Evolutionary conservation across 2,113 vertebrate genomes (phyloP), one percentile per base, ranked within the genome.

Genomic region (Mandrillus leucophaeus): DNA sequence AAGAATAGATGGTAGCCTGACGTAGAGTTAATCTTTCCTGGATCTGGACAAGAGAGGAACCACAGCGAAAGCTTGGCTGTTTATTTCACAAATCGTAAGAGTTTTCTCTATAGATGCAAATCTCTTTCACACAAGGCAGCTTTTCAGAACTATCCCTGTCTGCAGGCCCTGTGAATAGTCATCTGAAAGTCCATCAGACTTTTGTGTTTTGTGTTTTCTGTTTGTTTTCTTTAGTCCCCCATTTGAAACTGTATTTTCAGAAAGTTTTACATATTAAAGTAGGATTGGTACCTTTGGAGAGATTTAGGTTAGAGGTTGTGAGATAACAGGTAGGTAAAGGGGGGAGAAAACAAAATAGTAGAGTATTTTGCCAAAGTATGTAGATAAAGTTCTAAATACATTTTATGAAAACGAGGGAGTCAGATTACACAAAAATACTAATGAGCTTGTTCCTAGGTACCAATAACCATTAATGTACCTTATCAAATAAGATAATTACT

Each of bases 401-500:
- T 73, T 68, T 64, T 75, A 59, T 32, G 30, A 35, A 95, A 93
- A 93, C 55, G 0, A 43, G 17, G 84, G 3, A 66, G 64, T 90
- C 20, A 66, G 17, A 25, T 73, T 14, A 81, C 12, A 75, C 4
- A 50, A 92, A 73, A 61, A 5, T 81, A 93, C 52, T 72, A 6
- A 96, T 68, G 25, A 68, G 61, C 50, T 79, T 83, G 25, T 79
- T 91, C 6, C 45, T 85, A 48, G 32, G 12, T 79, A 95, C 40
- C 13, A 73, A 64, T 38, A 97, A 89, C 52, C 40, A 89, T 70
- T 88, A 73, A 83, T 66, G 90, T 94, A 88, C 6, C 27, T 93
- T 85, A 95, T 25, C 1, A 96, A 95, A 93, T 80, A 82, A 90
- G 79, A 48, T 48, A 73, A 94, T 59, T 95, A 79, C 50, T 95